Percentiles rank a stretch among this genome's conserved stretches.
Conservation (phyloP, 2,888 invertebrate species). For the Eremobia ochroleuca region DNA sequence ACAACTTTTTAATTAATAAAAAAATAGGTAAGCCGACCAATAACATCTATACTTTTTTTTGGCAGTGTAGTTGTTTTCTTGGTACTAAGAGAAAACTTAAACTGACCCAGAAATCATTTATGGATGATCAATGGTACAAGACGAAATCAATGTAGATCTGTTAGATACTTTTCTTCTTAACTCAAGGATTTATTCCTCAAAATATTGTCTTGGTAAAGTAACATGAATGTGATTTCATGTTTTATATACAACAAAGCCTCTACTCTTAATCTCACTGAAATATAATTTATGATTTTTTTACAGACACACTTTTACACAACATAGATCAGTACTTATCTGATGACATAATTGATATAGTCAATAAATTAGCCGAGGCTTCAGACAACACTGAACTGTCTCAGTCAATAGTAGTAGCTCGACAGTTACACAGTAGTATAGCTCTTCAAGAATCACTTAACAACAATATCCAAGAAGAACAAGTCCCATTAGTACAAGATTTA, state of each 20-base stretch:
- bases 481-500: conserved; percentile 21
- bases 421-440: conserved; percentile 25
- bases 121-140: neutral
- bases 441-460: neutral
- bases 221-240: neutral
- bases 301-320: conserved; percentile 39
- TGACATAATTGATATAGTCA: conserved; percentile 18
- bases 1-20: neutral
- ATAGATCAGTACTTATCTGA: conserved; percentile 38
- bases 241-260: neutral
- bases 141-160: neutral
- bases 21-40: neutral
- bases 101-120: no score
- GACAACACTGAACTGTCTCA: conserved; percentile 27
- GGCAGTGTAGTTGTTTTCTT: neutral
- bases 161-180: neutral
- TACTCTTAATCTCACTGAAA: neutral
- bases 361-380: conserved; percentile 15
- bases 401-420: conserved; percentile 21
- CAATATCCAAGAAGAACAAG: conserved; percentile 1
- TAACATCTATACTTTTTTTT: neutral
- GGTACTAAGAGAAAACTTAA: neutral
- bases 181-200: neutral
- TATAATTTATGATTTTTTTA: conserved; percentile 36
- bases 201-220: neutral